phyloP scores from a whole-genome alignment of 92 coral and sea anemone species.

The Chrysogorgia sp. region DNA sequence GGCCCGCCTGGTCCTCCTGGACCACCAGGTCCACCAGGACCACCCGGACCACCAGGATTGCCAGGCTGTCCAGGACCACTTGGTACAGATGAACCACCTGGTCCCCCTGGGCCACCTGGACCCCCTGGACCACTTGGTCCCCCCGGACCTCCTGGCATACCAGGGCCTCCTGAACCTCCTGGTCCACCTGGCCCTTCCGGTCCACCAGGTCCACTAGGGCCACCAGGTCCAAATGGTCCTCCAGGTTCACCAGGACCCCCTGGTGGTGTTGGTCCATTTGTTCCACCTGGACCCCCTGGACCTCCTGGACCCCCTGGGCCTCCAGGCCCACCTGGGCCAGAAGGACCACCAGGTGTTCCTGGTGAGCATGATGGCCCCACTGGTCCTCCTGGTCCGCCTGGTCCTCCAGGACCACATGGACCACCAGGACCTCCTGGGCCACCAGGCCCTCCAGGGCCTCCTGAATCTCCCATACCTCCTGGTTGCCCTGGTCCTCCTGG shows the following conservation, averaged over 20 bases:
- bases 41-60: conserved; percentile 33
- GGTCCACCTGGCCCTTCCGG: conserved; percentile 18
- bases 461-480: conserved; percentile 17
- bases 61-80: conserved; percentile 18
- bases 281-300: conserved; percentile 77
- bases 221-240: conserved; percentile 88
- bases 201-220: conserved; percentile 35
- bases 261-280: conserved; percentile 75
- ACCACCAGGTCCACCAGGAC: conserved; percentile 1
- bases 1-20: conserved; percentile 12
- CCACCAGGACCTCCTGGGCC: conserved; percentile 35
- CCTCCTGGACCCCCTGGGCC: conserved; percentile 73
- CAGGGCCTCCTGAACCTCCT: conserved; percentile 22
- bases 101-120: conserved; percentile 20
- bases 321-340: conserved; percentile 45
- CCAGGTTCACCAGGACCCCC: conserved; percentile 67
- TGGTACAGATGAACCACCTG: conserved; percentile 6
- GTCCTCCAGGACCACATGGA: conserved; percentile 65
- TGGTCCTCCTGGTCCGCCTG: conserved; percentile 46
- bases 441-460: conserved; percentile 35
- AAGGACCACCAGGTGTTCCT: conserved; percentile 36
- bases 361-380: conserved; percentile 84
- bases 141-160: conserved; percentile 7
- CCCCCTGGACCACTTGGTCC: conserved; percentile 21
- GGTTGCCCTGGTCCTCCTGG: conserved; percentile 24